Percentiles rank a stretch among this genome's conserved stretches.
Conservation (phyloP, 2,113 vertebrate species). For the Channa argus region DNA sequence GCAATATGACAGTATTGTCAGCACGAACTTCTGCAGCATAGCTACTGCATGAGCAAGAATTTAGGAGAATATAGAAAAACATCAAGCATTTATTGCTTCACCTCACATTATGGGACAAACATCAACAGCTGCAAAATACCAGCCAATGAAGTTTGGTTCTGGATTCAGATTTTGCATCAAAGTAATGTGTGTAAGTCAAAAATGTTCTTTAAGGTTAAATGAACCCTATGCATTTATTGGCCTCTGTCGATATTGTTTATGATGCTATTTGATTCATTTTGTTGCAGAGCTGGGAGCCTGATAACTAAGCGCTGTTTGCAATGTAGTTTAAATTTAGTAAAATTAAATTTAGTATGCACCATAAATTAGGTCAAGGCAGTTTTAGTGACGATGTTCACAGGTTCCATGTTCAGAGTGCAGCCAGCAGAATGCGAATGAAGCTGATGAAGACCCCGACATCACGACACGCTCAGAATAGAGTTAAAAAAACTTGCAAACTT, state of each 20-base stretch:
- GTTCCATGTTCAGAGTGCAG: not conserved
- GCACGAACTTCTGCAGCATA: slow-evolving; percentile 11
- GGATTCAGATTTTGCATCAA: not conserved
- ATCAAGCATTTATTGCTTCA: not conserved
- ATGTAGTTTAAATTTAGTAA: slow-evolving; percentile 55
- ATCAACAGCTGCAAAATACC: not conserved
- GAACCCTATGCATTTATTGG: no score
- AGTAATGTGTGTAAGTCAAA: no score
- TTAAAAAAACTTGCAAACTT: not conserved
- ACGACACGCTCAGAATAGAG: not conserved
- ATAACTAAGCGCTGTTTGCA: slow-evolving; percentile 8
- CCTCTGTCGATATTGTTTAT: no score
- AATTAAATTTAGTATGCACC: no score
- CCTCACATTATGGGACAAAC: not conserved
- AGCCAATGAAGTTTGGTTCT: not conserved
- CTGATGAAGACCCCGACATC: not conserved
- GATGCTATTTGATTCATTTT: no score
- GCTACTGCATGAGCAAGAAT: not conserved
- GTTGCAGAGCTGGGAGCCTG: no score
- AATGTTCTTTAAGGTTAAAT: no score
- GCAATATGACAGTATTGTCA: slow-evolving; percentile 54
- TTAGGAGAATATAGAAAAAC: not conserved
- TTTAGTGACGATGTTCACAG: no score
- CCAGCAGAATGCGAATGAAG: slow-evolving; percentile 27
- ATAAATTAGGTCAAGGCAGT: no score